Evolutionary conservation across 2,113 vertebrate genomes (phyloP), one percentile per base, ranked within the genome.

Genomic region (Pelvicachromis taeniatus): DNA sequence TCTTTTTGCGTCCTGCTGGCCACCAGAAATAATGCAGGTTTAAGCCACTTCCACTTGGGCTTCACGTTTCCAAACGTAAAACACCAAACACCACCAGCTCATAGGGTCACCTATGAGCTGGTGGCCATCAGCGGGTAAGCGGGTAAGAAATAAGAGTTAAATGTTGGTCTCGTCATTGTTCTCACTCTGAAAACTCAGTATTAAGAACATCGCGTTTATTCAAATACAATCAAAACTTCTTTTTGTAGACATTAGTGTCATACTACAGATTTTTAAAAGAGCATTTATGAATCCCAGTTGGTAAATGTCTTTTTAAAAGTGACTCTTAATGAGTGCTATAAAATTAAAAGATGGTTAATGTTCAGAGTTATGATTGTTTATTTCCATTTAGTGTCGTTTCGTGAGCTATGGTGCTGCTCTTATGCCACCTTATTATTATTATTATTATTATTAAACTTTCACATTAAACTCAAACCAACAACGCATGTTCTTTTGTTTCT

Each of bases 401-500:
- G n/a, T n/a, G n/a, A n/a, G n/a, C n/a, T n/a, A n/a, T n/a, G n/a
- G n/a, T n/a, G n/a, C n/a, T n/a, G n/a, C n/a, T n/a, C n/a, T n/a
- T n/a, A n/a, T n/a, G n/a, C n/a, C n/a, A n/a, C n/a, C n/a, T n/a
- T n/a, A n/a, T n/a, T n/a, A n/a, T n/a, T n/a, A n/a, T n/a, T n/a
- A n/a, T n/a, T n/a, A n/a, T n/a, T n/a, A n/a, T n/a, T n/a, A n/a
- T n/a, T n/a, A n/a, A n/a, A n/a, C 31, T 61, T 31, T 58, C 14
- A 59, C 56, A 59, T 33, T 33, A 59, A 59, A 19, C 7, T 70
- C 38, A 17, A 70, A 45, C 38, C 21, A 45, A 12, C 12, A 40
- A 4, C n/a, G 14, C 4, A 3, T 68, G 12, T 42, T 42, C 3
- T 42, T 40, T 2, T 0, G 2, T 0, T 2, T 3, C 38, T 6